Evolutionary conservation across 2,797 vertebrate genomes (phyloP).

Genomic region (Sorex maritimensis): DNA sequence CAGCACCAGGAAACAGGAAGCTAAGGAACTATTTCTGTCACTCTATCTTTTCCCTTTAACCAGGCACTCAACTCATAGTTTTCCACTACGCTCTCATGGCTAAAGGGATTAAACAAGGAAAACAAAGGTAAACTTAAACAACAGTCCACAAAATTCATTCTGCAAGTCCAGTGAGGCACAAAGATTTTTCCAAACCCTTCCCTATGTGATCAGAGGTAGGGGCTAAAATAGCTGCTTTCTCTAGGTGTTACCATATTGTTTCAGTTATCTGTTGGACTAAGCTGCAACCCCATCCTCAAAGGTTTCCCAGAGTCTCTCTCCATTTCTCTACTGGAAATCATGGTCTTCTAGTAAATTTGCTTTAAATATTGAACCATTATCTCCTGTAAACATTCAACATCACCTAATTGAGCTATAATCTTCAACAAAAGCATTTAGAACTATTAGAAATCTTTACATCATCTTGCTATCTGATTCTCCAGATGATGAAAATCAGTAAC

Average conservation of each 20-base stretch:
- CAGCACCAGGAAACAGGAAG: background rate
- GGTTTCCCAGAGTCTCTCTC: background rate
- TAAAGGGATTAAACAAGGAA: constrained; percentile 49
- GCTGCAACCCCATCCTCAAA: background rate
- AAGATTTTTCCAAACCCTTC: background rate
- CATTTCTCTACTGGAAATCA: background rate
- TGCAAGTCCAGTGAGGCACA: background rate
- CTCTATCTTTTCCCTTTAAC: background rate
- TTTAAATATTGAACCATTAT: constrained; percentile 35
- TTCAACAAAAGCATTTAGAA: background rate
- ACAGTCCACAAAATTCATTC: background rate
- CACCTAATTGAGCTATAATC: background rate
- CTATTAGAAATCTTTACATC: background rate
- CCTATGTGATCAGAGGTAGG: background rate
- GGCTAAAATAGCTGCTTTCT: background rate
- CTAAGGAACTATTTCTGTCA: background rate
- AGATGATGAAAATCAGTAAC: background rate
- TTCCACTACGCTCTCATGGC: background rate
- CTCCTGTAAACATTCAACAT: constrained; percentile 19
- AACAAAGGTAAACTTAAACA: background rate
- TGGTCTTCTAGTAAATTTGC: background rate
- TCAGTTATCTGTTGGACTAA: background rate
- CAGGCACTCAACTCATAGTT: background rate
- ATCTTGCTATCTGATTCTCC: background rate
- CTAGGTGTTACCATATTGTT: background rate